These are phyloP conservation scores for Bombus superbus DNA, from an alignment of 1,140 invertebrate genomes.

Conservation along the genomic window DNA sequence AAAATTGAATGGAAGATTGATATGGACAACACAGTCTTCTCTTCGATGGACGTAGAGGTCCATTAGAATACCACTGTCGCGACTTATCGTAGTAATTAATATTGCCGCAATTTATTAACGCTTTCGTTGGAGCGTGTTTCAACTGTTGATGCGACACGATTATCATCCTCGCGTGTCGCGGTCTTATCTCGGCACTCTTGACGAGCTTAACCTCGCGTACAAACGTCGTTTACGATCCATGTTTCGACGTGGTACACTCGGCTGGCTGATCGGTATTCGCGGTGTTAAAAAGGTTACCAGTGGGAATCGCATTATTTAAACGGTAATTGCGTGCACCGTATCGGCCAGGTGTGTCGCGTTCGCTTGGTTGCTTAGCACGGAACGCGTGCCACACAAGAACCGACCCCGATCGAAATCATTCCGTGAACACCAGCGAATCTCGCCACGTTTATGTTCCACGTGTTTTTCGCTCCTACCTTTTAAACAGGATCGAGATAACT, in stretches of 20 bases:
- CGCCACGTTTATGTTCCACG: background rate
- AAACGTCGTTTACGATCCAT: background rate
- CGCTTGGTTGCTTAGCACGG: background rate
- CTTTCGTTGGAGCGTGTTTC: background rate
- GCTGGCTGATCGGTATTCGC: slow-evolving; percentile 5
- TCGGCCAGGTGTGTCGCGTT: slow-evolving; percentile 33
- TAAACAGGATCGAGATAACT: background rate
- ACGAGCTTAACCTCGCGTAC: background rate
- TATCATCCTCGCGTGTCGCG: background rate
- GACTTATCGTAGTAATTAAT: slow-evolving; percentile 53
- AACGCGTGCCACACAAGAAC: slow-evolving; percentile 9
- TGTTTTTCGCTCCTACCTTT: background rate
- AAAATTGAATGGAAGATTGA: background rate
- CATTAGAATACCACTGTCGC: background rate
- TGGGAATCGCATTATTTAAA: slow-evolving; percentile 32
- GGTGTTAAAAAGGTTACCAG: background rate
- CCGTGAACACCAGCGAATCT: background rate
- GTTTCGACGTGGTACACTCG: background rate
- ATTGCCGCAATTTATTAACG: slow-evolving; percentile 40
- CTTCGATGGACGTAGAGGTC: background rate
- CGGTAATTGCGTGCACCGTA: slow-evolving; percentile 23
- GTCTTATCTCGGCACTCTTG: background rate
- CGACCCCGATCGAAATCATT: slow-evolving; percentile 15
- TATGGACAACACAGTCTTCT: background rate
- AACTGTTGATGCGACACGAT: slow-evolving; percentile 32